phyloP scores from a whole-genome alignment of 64 coral and sea anemone genomes.

The Orbicella faveolata region DNA sequence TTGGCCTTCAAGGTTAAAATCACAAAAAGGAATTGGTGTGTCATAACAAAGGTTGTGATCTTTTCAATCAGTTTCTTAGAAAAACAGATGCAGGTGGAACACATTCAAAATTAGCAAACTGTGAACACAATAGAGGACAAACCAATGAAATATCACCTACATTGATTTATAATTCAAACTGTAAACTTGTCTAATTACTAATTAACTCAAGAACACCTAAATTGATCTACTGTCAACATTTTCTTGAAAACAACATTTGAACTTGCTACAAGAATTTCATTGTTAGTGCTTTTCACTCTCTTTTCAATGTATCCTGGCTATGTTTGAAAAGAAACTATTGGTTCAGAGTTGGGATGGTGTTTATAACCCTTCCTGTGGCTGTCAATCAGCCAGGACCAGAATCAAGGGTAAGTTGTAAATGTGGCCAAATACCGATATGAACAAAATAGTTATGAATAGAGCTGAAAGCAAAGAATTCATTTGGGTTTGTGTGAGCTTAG shows the following conservation, averaged over 20 bases:
- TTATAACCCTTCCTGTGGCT: conserved; percentile 19
- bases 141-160: neutral
- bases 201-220: conserved; percentile 24
- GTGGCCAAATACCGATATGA: too few relatives aligned
- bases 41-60: conserved; percentile 25
- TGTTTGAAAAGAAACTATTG: neutral
- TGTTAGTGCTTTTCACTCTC: neutral
- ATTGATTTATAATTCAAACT: conserved; percentile 25
- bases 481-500: too few relatives aligned
- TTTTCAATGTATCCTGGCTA: neutral
- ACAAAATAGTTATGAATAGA: too few relatives aligned
- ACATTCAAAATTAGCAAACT: conserved; percentile 29
- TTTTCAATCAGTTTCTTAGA: neutral
- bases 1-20: neutral
- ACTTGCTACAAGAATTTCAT: neutral
- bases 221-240: conserved; percentile 11
- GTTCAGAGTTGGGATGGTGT: neutral
- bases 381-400: neutral
- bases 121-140: conserved; percentile 4
- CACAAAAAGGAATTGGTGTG: neutral
- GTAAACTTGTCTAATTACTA: conserved; percentile 40
- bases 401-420: conserved; percentile 10
- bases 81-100: conserved; percentile 12
- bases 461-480: too few relatives aligned
- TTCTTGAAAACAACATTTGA: conserved; percentile 16